Conservation (phyloP, 2,797 vertebrate species). For the Notolabrus celidotus region DNA sequence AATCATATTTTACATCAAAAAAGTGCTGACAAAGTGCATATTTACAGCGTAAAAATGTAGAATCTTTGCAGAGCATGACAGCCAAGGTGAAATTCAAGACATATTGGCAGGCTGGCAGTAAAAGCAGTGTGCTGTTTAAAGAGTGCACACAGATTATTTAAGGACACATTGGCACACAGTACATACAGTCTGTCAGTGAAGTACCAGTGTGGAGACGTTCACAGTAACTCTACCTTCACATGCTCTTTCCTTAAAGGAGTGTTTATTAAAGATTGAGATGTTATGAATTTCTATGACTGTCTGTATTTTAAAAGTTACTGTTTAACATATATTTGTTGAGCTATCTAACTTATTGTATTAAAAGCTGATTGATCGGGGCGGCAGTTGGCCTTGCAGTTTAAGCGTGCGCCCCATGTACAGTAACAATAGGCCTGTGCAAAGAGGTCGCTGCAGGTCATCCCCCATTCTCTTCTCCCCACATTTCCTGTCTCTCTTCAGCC, state of each 20-base stretch:
- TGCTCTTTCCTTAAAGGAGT: constrained; percentile 13
- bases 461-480: no score
- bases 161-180: constrained; percentile 49
- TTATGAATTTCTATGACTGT: no score
- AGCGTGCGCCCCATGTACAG: no score
- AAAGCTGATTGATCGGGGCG: background rate
- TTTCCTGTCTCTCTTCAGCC: no score
- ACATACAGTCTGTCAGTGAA: constrained; percentile 48
- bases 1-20: constrained; percentile 52
- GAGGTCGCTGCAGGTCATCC: no score
- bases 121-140: no score
- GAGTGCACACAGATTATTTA: constrained; percentile 20
- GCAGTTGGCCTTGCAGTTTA: no score
- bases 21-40: constrained; percentile 70
- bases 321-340: background rate
- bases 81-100: constrained; percentile 26
- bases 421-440: no score
- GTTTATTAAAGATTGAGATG: constrained; percentile 6
- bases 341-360: background rate
- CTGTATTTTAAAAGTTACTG: constrained; percentile 25
- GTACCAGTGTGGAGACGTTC: constrained; percentile 73
- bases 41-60: constrained; percentile 54
- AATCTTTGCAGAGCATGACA: constrained; percentile 31
- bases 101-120: constrained; percentile 19
- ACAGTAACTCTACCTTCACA: constrained; percentile 48